Evolutionary conservation across 2,113 vertebrate species (phyloP).

Genomic region (Bos javanicus): DNA sequence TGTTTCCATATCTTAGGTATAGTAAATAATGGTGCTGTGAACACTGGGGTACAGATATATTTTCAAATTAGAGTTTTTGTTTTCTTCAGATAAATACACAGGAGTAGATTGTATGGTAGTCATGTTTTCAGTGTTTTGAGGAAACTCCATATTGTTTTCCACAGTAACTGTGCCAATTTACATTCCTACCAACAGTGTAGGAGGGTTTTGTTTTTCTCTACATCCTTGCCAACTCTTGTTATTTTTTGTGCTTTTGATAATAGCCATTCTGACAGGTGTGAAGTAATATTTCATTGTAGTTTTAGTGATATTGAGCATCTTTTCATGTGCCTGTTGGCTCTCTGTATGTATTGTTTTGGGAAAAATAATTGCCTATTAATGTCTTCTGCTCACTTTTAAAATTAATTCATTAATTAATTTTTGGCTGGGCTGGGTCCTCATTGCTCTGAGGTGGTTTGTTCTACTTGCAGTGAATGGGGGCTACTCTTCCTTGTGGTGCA

Average conservation of each 20-base stretch:
- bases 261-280: background rate
- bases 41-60: background rate
- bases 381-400: background rate
- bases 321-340: background rate
- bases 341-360: background rate
- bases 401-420: background rate
- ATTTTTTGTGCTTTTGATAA: background rate
- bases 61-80: background rate
- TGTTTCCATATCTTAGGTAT: background rate
- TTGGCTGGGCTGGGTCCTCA: background rate
- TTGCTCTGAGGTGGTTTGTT: accelerated
- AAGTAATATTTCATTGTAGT: background rate
- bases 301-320: background rate
- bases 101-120: background rate
- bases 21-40: background rate
- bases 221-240: background rate
- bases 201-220: too few relatives aligned
- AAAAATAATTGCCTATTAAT: background rate
- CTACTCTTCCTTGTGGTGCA: background rate
- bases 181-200: background rate
- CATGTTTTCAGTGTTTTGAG: background rate
- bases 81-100: background rate
- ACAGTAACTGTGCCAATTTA: background rate
- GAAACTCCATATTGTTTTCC: background rate
- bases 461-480: background rate